A percentile compares a stretch with the other conserved stretches of the same genome.
phyloP scores from a whole-genome alignment of 23 tunicate genomes.

The Styela plicata region DNA sequence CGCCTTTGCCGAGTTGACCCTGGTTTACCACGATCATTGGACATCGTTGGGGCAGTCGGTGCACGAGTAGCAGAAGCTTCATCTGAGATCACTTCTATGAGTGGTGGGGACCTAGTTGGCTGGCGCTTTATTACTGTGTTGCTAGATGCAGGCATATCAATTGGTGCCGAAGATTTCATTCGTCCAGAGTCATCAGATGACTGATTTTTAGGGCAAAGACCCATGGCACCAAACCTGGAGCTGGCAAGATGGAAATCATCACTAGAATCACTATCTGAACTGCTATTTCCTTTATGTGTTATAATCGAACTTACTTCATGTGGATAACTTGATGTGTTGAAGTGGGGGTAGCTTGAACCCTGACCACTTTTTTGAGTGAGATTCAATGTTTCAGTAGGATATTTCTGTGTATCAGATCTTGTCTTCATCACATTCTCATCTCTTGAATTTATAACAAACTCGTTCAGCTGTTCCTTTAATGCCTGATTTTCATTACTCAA shows the following conservation, averaged over 20 bases:
- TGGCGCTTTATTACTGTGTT: conserved; percentile 59
- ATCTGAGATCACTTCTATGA: conserved; percentile 16
- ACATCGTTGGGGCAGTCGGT: neutral
- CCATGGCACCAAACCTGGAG: conserved; percentile 1
- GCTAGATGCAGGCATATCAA: conserved; percentile 9
- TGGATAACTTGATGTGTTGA: conserved; percentile 7
- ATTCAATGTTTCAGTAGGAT: neutral
- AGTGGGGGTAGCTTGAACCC: neutral
- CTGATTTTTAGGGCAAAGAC: conserved; percentile 23
- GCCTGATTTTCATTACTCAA: conserved; percentile 39
- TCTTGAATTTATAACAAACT: conserved; percentile 41
- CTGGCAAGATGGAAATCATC: conserved; percentile 18
- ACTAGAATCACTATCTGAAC: conserved; percentile 26
- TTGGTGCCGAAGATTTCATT: conserved; percentile 4
- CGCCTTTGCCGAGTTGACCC: neutral
- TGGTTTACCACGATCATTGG: neutral
- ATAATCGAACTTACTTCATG: conserved; percentile 11
- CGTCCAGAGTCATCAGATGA: conserved; percentile 53
- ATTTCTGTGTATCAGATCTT: conserved; percentile 3
- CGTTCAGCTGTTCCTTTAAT: conserved; percentile 58
- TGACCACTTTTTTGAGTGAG: neutral
- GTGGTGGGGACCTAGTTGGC: conserved; percentile 71
- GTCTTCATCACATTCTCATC: conserved; percentile 38
- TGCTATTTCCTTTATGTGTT: neutral
- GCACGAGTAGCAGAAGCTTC: neutral